These are phyloP conservation scores for Xylota sylvarum DNA, from an alignment of 2,888 invertebrate species.

Conservation along the genomic window DNA sequence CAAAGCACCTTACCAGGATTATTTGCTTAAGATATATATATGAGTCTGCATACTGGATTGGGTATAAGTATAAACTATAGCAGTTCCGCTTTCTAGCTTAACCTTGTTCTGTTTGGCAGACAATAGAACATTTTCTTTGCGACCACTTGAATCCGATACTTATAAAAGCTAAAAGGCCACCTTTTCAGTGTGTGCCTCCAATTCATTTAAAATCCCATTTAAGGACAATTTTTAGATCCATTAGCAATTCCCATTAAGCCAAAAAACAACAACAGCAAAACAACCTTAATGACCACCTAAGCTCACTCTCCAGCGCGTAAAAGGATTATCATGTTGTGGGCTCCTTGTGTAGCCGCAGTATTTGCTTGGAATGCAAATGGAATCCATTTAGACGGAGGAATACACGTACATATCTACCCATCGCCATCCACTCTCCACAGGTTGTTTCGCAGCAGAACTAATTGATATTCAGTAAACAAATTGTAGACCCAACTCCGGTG, in stretches of 20 bases:
- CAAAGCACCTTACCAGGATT: too few relatives aligned
- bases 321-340: constrained; percentile 67
- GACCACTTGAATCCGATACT: not conserved
- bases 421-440: constrained; percentile 17
- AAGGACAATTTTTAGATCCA: constrained; percentile 21
- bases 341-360: constrained; percentile 54
- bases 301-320: constrained; percentile 37
- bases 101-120: not conserved
- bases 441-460: constrained; percentile 39
- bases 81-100: too few relatives aligned
- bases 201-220: constrained; percentile 16
- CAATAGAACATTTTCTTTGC: not conserved
- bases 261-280: constrained; percentile 1
- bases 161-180: not conserved
- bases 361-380: constrained; percentile 67
- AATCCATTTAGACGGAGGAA: constrained; percentile 24
- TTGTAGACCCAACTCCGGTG: constrained; percentile 27
- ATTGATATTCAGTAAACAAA: constrained; percentile 74
- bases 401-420: constrained; percentile 10
- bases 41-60: too few relatives aligned
- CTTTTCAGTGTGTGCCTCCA: not conserved
- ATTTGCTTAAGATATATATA: too few relatives aligned
- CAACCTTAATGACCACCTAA: constrained; percentile 37
- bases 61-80: too few relatives aligned
- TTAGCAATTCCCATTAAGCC: constrained; percentile 24